Evolutionary conservation across 2,113 vertebrate species (phyloP).

Genomic region (Rhynchomys soricoides): DNA sequence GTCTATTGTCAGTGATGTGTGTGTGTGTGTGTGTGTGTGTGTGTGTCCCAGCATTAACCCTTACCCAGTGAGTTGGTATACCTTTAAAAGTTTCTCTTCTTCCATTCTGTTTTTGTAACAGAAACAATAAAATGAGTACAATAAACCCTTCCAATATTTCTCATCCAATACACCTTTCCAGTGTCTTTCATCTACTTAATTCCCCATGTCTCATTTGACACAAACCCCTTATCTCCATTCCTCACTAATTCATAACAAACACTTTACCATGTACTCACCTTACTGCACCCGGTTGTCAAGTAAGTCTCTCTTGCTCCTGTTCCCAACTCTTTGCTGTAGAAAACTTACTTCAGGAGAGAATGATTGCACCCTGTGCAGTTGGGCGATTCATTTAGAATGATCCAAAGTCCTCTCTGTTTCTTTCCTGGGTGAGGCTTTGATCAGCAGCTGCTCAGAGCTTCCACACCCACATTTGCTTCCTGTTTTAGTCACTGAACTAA

Average conservation of each 20-base stretch:
- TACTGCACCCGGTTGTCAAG: neutral
- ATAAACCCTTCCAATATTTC: neutral
- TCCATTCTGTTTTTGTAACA: neutral
- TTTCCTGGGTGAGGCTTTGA: neutral
- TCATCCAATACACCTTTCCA: no score
- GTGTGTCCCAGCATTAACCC: neutral
- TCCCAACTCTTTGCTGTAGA: neutral
- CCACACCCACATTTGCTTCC: neutral
- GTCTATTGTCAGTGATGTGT: neutral
- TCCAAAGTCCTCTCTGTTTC: slow-evolving; percentile 23
- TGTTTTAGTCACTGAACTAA: neutral
- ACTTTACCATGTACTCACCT: slow-evolving; percentile 17
- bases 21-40: neutral
- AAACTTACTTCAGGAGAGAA: neutral
- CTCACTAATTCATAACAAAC: neutral
- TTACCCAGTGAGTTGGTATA: neutral
- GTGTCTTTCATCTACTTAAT: neutral
- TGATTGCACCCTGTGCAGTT: no score
- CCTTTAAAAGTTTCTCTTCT: neutral
- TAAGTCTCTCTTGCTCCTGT: neutral
- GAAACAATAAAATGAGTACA: neutral
- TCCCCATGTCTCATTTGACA: neutral
- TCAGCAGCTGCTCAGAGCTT: neutral
- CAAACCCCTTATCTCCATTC: neutral
- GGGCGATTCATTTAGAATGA: neutral